Conservation (phyloP, 2,113 vertebrate genomes). For the Varanus komodoensis region DNA sequence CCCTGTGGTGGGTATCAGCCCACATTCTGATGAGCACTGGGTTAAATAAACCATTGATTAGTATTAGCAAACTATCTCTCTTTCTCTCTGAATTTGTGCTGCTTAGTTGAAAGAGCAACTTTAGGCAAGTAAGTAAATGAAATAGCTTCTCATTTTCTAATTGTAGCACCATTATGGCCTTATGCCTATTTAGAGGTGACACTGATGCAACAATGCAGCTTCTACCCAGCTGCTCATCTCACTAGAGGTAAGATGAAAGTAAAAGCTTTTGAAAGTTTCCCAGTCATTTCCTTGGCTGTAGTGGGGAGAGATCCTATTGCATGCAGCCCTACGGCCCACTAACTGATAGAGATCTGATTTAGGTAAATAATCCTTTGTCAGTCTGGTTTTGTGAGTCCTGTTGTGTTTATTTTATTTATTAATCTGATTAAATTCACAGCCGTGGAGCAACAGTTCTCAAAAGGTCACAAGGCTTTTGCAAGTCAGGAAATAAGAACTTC, state of each 20-base stretch:
- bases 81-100: background rate
- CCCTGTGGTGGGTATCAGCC: too few species aligned
- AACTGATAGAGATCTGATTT: background rate
- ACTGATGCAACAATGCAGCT: background rate
- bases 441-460: background rate
- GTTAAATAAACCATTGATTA: too few species aligned
- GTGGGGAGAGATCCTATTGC: rapidly evolving
- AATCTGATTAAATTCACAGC: background rate
- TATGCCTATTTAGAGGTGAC: background rate
- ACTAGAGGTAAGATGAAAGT: background rate
- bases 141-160: background rate
- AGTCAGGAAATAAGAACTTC: background rate
- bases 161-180: background rate
- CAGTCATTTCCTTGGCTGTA: too few species aligned
- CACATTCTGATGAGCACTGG: too few species aligned
- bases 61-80: too few species aligned
- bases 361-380: background rate
- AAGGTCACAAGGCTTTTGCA: background rate
- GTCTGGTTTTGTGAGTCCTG: background rate
- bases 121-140: background rate
- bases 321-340: background rate
- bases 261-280: background rate
- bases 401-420: background rate
- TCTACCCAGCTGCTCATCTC: background rate
- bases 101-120: background rate